Evolutionary conservation across 2,113 vertebrate genomes (phyloP).

Genomic region (Picathartes gymnocephalus): DNA sequence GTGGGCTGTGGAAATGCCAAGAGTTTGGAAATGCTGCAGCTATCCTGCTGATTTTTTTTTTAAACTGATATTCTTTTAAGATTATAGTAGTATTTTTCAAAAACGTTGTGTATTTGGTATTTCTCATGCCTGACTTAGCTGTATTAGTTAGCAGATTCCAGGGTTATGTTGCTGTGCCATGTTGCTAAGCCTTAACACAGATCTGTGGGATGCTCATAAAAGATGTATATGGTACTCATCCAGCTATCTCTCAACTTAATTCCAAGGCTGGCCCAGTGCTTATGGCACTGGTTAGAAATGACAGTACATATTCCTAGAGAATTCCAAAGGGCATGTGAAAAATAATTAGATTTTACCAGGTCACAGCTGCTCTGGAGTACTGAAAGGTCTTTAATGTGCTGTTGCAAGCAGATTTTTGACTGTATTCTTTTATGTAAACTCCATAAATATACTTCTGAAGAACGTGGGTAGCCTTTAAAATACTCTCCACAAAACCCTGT

Average conservation of each 20-base stretch:
- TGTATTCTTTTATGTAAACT: slow-evolving; percentile 43
- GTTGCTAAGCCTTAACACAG: slow-evolving; percentile 7
- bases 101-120: not conserved
- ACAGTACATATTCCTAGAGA: slow-evolving; percentile 61
- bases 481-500: not conserved
- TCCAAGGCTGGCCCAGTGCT: slow-evolving; percentile 59
- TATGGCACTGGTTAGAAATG: slow-evolving; percentile 59
- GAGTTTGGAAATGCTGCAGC: not conserved
- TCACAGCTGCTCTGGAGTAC: slow-evolving; percentile 63
- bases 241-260: slow-evolving; percentile 55
- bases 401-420: slow-evolving; percentile 53
- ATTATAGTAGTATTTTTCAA: slow-evolving; percentile 30
- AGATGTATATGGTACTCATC: slow-evolving; percentile 33
- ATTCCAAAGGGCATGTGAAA: slow-evolving; percentile 62
- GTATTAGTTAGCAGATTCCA: slow-evolving; percentile 44
- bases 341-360: slow-evolving; percentile 75
- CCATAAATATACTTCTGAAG: not conserved
- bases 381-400: slow-evolving; percentile 52
- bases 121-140: slow-evolving; percentile 1
- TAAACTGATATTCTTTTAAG: not conserved
- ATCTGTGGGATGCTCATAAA: slow-evolving; percentile 58
- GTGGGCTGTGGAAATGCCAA: not conserved
- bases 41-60: not conserved
- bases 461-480: not conserved
- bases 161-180: slow-evolving; percentile 9